phyloP scores from a whole-genome alignment of 2,888 invertebrate genomes.

The Thera britannica region DNA sequence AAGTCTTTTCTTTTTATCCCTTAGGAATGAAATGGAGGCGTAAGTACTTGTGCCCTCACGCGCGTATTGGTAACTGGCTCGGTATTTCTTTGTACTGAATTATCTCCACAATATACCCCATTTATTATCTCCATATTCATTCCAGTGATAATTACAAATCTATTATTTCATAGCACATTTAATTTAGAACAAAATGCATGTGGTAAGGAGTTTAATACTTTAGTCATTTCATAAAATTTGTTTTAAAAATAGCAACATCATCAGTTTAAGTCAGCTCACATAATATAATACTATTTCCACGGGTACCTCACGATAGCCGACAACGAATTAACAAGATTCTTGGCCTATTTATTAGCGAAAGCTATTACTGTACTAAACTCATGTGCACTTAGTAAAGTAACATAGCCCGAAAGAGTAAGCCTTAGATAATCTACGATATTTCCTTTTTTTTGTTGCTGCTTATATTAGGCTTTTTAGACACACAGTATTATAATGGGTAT shows the following conservation, averaged over 20 bases:
- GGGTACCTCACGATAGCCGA: conserved; percentile 63
- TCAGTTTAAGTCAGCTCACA: conserved; percentile 63
- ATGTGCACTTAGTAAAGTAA: conserved; percentile 81
- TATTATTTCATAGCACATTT: conserved; percentile 57
- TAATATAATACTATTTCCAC: conserved; percentile 71
- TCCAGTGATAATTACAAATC: conserved; percentile 58
- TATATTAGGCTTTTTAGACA: conserved; percentile 81
- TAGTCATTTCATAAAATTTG: conserved; percentile 82
- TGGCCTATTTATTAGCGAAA: conserved; percentile 68
- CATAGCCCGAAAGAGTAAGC: conserved; percentile 80
- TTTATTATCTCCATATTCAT: conserved; percentile 60
- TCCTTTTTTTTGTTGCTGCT: conserved; percentile 72
- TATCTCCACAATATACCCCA: conserved; percentile 50
- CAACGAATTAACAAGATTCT: conserved; percentile 70
- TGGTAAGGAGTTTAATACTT: conserved; percentile 78
- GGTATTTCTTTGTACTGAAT: conserved; percentile 74
- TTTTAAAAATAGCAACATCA: conserved; percentile 71
- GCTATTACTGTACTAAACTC: conserved; percentile 75
- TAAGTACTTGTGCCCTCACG: conserved; percentile 49
- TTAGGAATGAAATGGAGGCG: conserved; percentile 65
- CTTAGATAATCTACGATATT: conserved; percentile 78
- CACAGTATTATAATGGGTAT: conserved; percentile 77
- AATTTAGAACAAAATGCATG: conserved; percentile 66
- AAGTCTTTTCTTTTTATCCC: conserved; percentile 55
- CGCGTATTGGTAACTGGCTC: conserved; percentile 77